Evolutionary conservation across 2,113 vertebrate species (phyloP).

Genomic region (Oxygymnocypris stewartii): DNA sequence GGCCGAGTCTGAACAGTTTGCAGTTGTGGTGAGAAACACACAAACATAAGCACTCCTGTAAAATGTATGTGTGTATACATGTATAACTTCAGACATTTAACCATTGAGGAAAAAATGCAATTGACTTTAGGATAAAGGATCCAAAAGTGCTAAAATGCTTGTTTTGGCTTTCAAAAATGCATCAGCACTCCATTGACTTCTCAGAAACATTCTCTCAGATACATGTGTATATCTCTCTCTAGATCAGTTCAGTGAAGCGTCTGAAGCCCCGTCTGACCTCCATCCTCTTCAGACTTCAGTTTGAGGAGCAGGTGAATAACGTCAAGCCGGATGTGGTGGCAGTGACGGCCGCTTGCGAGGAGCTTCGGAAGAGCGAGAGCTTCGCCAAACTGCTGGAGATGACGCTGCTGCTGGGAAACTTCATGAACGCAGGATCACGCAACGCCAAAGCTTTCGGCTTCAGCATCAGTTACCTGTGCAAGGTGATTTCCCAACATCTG

Average conservation of each 20-base stretch:
- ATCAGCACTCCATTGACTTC: background rate
- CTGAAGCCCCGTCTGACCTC: constrained; percentile 80
- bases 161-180: background rate
- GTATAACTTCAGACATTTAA: too few relatives aligned
- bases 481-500: constrained; percentile 66
- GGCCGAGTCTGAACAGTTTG: constrained; percentile 85
- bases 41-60: background rate
- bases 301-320: constrained; percentile 88
- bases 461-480: constrained; percentile 83
- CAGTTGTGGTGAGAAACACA: constrained; percentile 81
- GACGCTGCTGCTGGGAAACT: constrained; percentile 86
- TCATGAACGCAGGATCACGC: constrained; percentile 88
- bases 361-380: constrained; percentile 79
- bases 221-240: background rate
- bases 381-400: constrained; percentile 83
- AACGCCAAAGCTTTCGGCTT: constrained; percentile 89
- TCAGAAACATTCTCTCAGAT: constrained; percentile 8
- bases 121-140: too few relatives aligned
- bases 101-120: too few relatives aligned
- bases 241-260: constrained; percentile 85
- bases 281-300: constrained; percentile 88
- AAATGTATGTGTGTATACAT: background rate
- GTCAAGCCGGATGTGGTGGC: constrained; percentile 91
- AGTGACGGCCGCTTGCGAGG: constrained; percentile 89
- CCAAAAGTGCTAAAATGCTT: too few relatives aligned